Conservation (phyloP, 2,113 vertebrate species). For the Myotis brandtii region DNA sequence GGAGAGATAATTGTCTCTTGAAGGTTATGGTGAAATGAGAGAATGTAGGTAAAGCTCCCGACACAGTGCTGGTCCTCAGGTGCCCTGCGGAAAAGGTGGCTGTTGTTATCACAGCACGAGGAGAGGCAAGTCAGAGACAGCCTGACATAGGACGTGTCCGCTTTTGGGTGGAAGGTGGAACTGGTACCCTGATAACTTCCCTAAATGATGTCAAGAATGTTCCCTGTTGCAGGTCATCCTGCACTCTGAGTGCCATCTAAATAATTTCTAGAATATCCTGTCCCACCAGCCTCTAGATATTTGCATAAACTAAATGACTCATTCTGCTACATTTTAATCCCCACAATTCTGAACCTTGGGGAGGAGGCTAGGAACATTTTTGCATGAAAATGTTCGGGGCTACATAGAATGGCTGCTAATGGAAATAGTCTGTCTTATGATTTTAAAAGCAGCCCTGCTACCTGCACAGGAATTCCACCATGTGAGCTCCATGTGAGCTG, state of each 20-base stretch:
- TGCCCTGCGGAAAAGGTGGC: neutral
- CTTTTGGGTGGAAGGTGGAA: neutral
- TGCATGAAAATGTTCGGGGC: neutral
- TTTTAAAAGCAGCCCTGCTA: neutral
- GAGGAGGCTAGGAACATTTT: slow-evolving; percentile 26
- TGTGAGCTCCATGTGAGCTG: neutral
- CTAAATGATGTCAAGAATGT: neutral
- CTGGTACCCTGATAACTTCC: neutral
- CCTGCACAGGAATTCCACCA: neutral
- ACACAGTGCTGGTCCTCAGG: neutral
- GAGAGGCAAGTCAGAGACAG: neutral
- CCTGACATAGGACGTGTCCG: neutral
- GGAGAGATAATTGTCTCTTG: neutral
- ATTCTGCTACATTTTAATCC: slow-evolving; percentile 48
- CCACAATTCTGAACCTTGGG: slow-evolving; percentile 9
- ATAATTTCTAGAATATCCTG: slow-evolving; percentile 50
- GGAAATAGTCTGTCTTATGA: neutral
- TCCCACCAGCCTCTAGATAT: neutral
- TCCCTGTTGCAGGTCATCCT: neutral
- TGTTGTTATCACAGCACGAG: neutral
- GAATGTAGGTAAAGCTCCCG: neutral
- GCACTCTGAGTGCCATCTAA: neutral
- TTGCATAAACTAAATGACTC: slow-evolving; percentile 60
- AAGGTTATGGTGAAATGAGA: neutral
- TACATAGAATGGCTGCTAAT: neutral